Base-by-base conservation (phyloP, 30 jellyfish, hydroid and myxozoan species). In the Chrysaora quinquecirrha region DNA sequence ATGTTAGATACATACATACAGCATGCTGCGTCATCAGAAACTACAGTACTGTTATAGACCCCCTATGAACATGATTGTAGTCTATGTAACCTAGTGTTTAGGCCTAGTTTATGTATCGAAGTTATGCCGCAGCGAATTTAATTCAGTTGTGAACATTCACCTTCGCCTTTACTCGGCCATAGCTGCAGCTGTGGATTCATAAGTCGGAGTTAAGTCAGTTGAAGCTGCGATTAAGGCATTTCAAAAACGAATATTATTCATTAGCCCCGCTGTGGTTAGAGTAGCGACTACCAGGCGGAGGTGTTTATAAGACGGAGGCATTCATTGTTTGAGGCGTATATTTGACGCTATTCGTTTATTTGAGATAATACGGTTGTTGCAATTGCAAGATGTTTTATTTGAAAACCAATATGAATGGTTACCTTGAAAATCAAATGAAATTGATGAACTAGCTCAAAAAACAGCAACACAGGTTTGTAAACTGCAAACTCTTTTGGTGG, bases 371-470 rank as follows among this genome's bases (percentile, higher is more conserved):
- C 12, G 58, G 58, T 6, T 16, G 12, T 16, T 16, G 9, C 9
- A 6, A 43, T 16, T 16, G 16, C 16, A 43, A 43, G 9, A 43
- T 34, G 84, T 20, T 1, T 0, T 9, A 31, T 0, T 22, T 14
- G 16, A 16, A 16, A 12, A 21, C 19, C 46, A 70, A 38, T 6
- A 30, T 12, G n/a, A 19, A 21, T 38, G 54, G 68, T 32, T 76
- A 94, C 99, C 99, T 94, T 94, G 72, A 95, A 94, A 72, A 94
- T 72, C 33, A 54, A 75, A 60, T 94, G 97, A 58, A 94, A 88
- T 60, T 71, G 89, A 71, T 94, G 94, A 64, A 92, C 66, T 16
- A 94, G 80, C 30, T 65, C 90, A 84, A 71, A 94, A 75, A 82
- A 94, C 30, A 87, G 43, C 56, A 87, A 70, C 46, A 66, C 64